Base-by-base conservation (phyloP, 2,888 invertebrate species). In the Hydrotaea diabolus region DNA sequence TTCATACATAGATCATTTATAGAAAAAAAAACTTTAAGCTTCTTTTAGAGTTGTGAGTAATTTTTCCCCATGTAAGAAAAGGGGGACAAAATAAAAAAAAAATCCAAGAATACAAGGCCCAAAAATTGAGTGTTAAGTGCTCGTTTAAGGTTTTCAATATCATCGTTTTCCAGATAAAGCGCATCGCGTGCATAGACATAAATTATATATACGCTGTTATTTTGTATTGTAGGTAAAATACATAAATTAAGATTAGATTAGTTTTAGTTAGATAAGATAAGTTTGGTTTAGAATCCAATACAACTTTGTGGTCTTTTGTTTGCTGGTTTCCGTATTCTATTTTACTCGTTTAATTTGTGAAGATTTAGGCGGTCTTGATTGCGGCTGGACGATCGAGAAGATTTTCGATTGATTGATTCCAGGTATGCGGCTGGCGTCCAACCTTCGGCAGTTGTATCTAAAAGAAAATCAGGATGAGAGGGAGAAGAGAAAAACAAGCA, bases 401-500 rank as follows among this genome's bases (percentile, higher is more conserved):
- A 96, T 93, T 96, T 96, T 91, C 96, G 94, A 93, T 95, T 95
- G 88, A 94, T 91, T 87, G 94, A 94, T 93, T 97, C 97, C 93
- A 98, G 94, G 93, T 98, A 98, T 43, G 97, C 97, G 74, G 97
- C 97, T 79, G 98, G 98, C 82, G 97, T 98, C 98, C 98, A 98
- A 87, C 98, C 98, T 93, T 97, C 97, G 90, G 95, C 94, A 88
- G 95, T 94, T 85, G 93, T 93, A 87, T 95, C 96, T 93, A 92
- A 71, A 43, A 74, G 19, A 26, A 46, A 2, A 26, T 31, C 3
- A 13, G 9, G 76, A 76, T 64, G 49, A 46, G n/a, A 55, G 66
- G 46, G 17, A n/a, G n/a, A 49, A 73, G 31, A 55, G 15, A 15
- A 17, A 9, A 69, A 9, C 15, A 13, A 53, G 7, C 31, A 21